Evolutionary conservation across 2,113 vertebrate genomes (phyloP).

Genomic region (Psittacula cyanocephala): DNA sequence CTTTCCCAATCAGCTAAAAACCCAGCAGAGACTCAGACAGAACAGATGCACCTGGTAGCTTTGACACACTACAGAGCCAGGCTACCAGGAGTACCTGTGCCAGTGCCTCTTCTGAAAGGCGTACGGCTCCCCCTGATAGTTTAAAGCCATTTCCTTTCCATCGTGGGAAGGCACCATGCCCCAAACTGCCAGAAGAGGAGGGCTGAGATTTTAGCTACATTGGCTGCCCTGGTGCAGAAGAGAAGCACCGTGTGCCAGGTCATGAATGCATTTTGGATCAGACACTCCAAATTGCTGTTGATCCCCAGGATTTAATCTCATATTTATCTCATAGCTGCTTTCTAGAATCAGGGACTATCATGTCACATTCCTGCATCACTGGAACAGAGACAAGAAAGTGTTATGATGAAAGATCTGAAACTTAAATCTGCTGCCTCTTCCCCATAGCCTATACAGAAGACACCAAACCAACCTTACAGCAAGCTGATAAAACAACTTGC

Average conservation of each 20-base stretch:
- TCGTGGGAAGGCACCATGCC: background rate
- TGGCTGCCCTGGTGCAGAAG: background rate
- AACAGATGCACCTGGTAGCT: constrained; percentile 57
- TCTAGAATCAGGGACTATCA: constrained; percentile 28
- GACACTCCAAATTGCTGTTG: background rate
- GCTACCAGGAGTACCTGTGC: background rate
- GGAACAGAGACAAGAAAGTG: background rate
- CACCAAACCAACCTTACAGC: background rate
- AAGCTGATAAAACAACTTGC: background rate
- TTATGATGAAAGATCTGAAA: background rate
- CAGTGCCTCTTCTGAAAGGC: constrained; percentile 4
- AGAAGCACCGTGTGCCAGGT: background rate
- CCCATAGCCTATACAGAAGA: background rate
- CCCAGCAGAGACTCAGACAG: constrained; percentile 25
- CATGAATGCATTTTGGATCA: background rate
- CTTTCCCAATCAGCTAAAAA: background rate
- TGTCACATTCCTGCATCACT: background rate
- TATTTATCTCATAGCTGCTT: constrained; percentile 25
- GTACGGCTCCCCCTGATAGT: background rate
- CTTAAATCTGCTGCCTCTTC: background rate
- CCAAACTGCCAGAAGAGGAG: background rate
- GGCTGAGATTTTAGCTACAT: background rate
- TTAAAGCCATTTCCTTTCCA: background rate
- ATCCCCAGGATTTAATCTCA: constrained; percentile 38
- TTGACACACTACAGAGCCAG: background rate